Base-by-base conservation (phyloP, 2,888 invertebrate genomes). In the Eupithecia vulgata region DNA sequence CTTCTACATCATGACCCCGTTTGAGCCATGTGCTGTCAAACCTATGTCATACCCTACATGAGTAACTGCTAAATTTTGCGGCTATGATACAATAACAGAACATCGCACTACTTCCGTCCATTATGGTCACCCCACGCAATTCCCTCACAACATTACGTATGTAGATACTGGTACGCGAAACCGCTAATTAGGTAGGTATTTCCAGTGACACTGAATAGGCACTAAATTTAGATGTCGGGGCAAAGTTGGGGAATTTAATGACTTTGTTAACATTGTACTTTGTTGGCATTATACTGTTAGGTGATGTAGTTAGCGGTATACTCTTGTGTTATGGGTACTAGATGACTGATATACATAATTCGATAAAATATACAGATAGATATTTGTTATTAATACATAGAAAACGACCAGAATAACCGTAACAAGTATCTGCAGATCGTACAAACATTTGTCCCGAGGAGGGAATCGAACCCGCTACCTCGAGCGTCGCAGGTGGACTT, bases 161-260 rank as follows among this genome's bases (percentile, higher is more conserved):
- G 64, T 70, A 64, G 64, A 69, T 69, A n/a, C n/a, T n/a, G n/a
- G n/a, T n/a, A 69, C 61, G n/a, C 48, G 48, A 62, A 70, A 45
- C 62, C 69, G 62, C 69, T 70, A 70, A 70, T 70, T 70, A 70
- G 70, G 64, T 70, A 48, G 64, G 37, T 52, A 65, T 70, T 25
- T 70, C 37, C 65, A 70, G 70, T 64, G 70, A 52, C 40, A 70
- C 68, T 70, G 52, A 57, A 35, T 70, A 52, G 40, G 40, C 48
- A 70, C 70, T 64, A 70, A 70, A 62, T 69, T 70, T 70, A 62
- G 64, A 64, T 64, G 70, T 48, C 40, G 30, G 64, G 40, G n/a
- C 48, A 62, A 45, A 70, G 62, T 69, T 59, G 30, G 68, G 40
- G 37, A 68, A 52, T 68, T 30, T 68, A 68, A 61, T 61, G 40